Conservation (phyloP, 2,888 invertebrate genomes). For the Agriopis leucophaearia region DNA sequence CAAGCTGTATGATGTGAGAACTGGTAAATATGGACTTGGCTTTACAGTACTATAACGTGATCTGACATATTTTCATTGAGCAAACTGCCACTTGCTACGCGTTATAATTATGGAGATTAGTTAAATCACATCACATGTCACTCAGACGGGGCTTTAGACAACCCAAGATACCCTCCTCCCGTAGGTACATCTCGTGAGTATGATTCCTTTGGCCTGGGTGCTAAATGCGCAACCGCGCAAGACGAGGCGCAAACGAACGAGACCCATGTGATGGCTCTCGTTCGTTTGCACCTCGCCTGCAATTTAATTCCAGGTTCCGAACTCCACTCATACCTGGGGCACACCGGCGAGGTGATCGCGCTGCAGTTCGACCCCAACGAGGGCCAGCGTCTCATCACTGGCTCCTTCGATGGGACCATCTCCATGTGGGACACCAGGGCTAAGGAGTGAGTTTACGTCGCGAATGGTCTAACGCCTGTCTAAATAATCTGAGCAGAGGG, state of each 20-base stretch:
- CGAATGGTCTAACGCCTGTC: neutral
- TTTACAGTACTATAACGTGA: too few relatives aligned
- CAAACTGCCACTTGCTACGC: too few relatives aligned
- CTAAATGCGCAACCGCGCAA: too few relatives aligned
- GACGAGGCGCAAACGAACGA: too few relatives aligned
- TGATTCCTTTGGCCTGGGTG: too few relatives aligned
- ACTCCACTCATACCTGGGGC: constrained; percentile 87
- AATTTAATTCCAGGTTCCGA: constrained; percentile 82
- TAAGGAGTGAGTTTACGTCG: constrained; percentile 78
- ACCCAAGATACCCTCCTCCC: too few relatives aligned
- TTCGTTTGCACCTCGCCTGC: neutral
- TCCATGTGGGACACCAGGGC: constrained; percentile 91
- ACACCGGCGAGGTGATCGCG: constrained; percentile 92
- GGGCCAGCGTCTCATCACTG: constrained; percentile 90
- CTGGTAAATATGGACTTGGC: constrained; percentile 75
- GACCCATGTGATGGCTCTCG: too few relatives aligned
- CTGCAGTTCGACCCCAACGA: constrained; percentile 90
- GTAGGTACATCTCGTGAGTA: too few relatives aligned
- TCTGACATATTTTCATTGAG: too few relatives aligned
- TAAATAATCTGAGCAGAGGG: neutral
- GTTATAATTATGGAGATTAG: too few relatives aligned
- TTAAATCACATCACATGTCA: too few relatives aligned
- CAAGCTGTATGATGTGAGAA: constrained; percentile 89
- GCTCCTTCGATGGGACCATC: constrained; percentile 92
- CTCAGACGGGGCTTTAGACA: too few relatives aligned